phyloP scores from a whole-genome alignment of 2,113 vertebrate genomes.

The Percina caprodes region DNA sequence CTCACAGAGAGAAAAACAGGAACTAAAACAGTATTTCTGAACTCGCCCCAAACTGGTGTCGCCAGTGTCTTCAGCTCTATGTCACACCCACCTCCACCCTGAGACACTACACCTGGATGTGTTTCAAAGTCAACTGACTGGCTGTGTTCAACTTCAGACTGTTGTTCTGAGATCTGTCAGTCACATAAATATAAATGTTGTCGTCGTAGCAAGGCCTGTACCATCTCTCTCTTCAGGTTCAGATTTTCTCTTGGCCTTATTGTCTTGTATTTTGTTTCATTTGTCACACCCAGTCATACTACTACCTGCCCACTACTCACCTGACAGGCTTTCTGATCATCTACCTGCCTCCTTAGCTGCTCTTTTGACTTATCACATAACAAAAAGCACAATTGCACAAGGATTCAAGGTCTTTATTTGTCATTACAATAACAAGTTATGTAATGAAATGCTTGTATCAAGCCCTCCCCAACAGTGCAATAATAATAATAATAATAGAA shows the following conservation, averaged over 20 bases:
- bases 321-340: not conserved
- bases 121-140: conserved; percentile 10
- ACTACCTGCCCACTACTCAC: not conserved
- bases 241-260: not conserved
- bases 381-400: not conserved
- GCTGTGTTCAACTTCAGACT: conserved; percentile 6
- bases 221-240: not conserved
- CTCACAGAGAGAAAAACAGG: not conserved
- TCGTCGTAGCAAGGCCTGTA: not conserved
- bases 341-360: not conserved
- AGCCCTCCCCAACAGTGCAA: no score
- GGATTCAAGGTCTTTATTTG: no score
- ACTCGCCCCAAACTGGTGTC: conserved; percentile 4
- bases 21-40: conserved; percentile 32
- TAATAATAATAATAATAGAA: no score
- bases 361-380: not conserved
- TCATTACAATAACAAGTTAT: no score
- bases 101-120: conserved; percentile 9
- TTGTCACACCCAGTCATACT: not conserved
- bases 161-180: conserved; percentile 12
- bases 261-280: not conserved
- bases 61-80: conserved; percentile 1
- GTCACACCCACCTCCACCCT: conserved; percentile 16
- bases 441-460: no score
- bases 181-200: conserved; percentile 39